Evolutionary conservation across 1,140 invertebrate genomes (phyloP).

Genomic region (Scaptomyza pallida): DNA sequence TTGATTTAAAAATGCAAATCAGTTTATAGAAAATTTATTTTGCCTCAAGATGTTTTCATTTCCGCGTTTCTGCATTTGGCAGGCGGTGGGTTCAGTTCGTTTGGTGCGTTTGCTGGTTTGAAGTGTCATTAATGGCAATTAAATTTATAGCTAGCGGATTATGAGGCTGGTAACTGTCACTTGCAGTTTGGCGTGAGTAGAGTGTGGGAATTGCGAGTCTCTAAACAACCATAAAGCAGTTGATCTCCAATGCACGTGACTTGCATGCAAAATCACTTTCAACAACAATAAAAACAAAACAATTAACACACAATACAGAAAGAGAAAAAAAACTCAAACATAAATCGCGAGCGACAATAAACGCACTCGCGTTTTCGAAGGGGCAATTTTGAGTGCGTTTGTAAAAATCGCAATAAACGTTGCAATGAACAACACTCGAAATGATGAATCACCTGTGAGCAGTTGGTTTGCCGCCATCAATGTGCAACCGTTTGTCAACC

Average conservation of each 20-base stretch:
- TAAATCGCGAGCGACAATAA: conserved; percentile 19
- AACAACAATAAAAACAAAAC: neutral
- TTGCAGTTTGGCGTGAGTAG: conserved; percentile 34
- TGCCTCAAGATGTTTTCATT: conserved; percentile 78
- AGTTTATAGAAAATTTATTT: conserved; percentile 57
- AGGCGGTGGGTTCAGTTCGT: conserved; percentile 22
- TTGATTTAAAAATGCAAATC: conserved; percentile 83
- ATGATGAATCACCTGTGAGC: conserved; percentile 81
- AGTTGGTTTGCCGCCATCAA: conserved; percentile 52
- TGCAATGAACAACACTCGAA: conserved; percentile 83
- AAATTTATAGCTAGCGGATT: conserved; percentile 75
- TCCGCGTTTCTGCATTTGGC: conserved; percentile 56
- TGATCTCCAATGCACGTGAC: conserved; percentile 2
- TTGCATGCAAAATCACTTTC: no score
- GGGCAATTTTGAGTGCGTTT: conserved; percentile 69
- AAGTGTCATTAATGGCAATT: conserved; percentile 80
- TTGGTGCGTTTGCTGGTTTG: conserved; percentile 36
- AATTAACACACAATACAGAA: neutral
- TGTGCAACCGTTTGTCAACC: conserved; percentile 78
- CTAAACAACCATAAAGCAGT: neutral
- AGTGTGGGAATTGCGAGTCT: neutral
- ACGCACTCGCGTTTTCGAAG: conserved; percentile 7
- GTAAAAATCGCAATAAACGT: conserved; percentile 83
- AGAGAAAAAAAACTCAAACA: neutral
- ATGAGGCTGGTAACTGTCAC: conserved; percentile 77